These are phyloP conservation scores for Manis pentadactyla DNA, from an alignment of 2,797 vertebrate genomes.

Conservation along the genomic window DNA sequence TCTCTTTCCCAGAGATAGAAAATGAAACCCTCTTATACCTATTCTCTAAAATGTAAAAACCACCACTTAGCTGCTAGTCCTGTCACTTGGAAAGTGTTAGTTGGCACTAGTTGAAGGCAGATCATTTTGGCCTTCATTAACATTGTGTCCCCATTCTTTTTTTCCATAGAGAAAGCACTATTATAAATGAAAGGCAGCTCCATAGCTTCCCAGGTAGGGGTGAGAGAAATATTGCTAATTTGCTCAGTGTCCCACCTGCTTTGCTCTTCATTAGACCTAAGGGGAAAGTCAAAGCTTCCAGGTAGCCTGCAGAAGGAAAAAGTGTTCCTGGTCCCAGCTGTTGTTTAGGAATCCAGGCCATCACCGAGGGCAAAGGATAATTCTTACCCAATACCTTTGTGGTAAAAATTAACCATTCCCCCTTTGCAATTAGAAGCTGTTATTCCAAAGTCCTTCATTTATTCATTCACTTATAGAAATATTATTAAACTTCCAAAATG, in stretches of 20 bases:
- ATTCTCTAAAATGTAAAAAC: slow-evolving; percentile 62
- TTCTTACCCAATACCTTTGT: not conserved
- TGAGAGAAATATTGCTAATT: slow-evolving; percentile 58
- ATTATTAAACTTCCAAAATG: not conserved
- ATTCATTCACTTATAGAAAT: not conserved
- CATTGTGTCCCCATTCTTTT: slow-evolving; percentile 73
- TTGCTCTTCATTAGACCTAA: slow-evolving; percentile 68
- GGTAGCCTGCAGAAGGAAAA: slow-evolving; percentile 19
- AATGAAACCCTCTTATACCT: slow-evolving; percentile 74
- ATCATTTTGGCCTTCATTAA: slow-evolving; percentile 70
- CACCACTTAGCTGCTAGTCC: slow-evolving; percentile 23
- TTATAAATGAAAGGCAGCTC: slow-evolving; percentile 72
- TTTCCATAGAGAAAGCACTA: slow-evolving; percentile 62
- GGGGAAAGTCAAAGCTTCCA: slow-evolving; percentile 22
- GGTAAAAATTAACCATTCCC: not conserved
- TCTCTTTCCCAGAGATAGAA: slow-evolving; percentile 64
- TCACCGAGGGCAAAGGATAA: not conserved
- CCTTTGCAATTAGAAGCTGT: not conserved
- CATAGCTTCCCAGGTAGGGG: slow-evolving; percentile 53
- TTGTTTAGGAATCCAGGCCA: slow-evolving; percentile 35
- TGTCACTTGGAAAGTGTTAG: slow-evolving; percentile 81
- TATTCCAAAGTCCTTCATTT: not conserved
- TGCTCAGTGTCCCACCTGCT: not conserved
- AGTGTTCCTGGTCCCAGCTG: not conserved
- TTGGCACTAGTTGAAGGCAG: slow-evolving; percentile 64